Percentiles rank a stretch among this genome's conserved stretches.
Evolutionary conservation across 2,888 invertebrate species (phyloP).

Genomic region (Hetaerina titia): DNA sequence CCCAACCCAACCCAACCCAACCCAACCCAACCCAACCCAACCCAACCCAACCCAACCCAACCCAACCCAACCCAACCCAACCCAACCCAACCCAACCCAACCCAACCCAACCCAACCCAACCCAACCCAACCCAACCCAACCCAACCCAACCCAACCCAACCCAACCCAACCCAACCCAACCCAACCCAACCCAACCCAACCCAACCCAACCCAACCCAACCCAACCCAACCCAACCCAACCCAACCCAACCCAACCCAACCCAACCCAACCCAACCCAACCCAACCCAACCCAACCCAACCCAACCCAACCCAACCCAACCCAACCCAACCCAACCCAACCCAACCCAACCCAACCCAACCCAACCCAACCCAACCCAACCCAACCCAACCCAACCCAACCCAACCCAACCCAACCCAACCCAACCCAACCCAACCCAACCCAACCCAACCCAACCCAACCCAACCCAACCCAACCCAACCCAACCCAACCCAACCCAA

Average conservation of each 20-base stretch:
- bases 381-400: not conserved
- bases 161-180: not conserved
- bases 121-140: slow-evolving; percentile 1
- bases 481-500: not conserved
- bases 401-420: not conserved
- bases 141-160: not conserved
- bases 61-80: not conserved
- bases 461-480: not conserved
- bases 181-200: not conserved
- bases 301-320: not conserved
- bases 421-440: not conserved
- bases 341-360: not conserved
- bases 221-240: not conserved
- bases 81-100: not conserved
- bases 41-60: not conserved
- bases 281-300: not conserved
- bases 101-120: not conserved
- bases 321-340: not conserved
- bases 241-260: not conserved
- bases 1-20: not conserved
- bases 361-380: not conserved
- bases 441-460: not conserved
- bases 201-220: not conserved
- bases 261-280: not conserved
- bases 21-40: not conserved